Evolutionary conservation across 2,888 invertebrate species (phyloP), one percentile per base, ranked within the genome.

Genomic region (Vanessa cardui): DNA sequence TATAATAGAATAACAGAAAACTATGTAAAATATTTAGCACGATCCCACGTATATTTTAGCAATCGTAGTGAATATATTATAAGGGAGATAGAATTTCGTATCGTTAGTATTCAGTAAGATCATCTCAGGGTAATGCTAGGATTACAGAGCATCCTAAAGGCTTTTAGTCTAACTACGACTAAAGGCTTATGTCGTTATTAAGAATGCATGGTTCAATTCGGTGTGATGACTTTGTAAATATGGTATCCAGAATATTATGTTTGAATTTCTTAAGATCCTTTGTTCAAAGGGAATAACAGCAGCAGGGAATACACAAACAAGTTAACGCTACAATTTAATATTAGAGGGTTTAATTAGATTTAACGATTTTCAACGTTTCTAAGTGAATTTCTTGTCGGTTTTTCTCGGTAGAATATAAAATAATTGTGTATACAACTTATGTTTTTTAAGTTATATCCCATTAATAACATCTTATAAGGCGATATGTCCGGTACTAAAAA

Each of bases 81-180:
- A 20, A 9, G 45, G 9, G 18, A 58, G 45, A 20, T 20, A 66
- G 46, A 60, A 66, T 60, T 67, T 71, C 68, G 63, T 72, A 76
- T 81, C 82, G 78, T 86, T 83, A 81, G 79, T 80, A 82, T 84
- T 82, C 79, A 83, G 80, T 72, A 76, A 74, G 49, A 62, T 49
- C 70, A 74, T 74, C 77, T 68, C 74, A 75, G 77, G 77, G 76
- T 82, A 80, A 79, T 71, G 76, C 68, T 72, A 77, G 81, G 83
- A 82, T 82, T 78, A 66, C 20, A n/a, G 46, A 58, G 58, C 26
- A 52, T n/a, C 31, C 31, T 33, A 54, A 54, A 54, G 33, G 54
- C 31, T 54, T 31, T 54, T 54, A 54, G n/a, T 7, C n/a, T 54
- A 31, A 33, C n/a, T 33, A 31, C 54, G 54, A 39, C 54, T 74